Percentiles rank a stretch among this genome's conserved stretches.
Conservation (phyloP, 2,797 vertebrate genomes). For the Parambassis ranga region DNA sequence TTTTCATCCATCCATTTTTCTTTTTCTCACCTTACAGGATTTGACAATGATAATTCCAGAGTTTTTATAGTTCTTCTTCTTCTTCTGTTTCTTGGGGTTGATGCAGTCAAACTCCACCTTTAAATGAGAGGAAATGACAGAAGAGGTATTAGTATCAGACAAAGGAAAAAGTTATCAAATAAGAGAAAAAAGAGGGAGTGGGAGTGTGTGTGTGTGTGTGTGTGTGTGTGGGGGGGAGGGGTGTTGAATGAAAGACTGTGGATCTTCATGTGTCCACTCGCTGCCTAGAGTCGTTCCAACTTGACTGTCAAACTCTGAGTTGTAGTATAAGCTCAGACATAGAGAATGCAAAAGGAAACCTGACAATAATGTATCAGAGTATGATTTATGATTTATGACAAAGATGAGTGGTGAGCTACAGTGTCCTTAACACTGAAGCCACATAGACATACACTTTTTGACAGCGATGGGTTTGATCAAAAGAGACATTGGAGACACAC, state of each 20-base stretch:
- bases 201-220: too few relatives aligned
- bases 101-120: constrained; percentile 99
- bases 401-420: background rate
- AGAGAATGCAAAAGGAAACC: too few relatives aligned
- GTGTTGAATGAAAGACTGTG: background rate
- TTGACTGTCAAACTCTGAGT: constrained; percentile 6
- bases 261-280: constrained; percentile 6
- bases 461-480: constrained; percentile 6
- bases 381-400: background rate
- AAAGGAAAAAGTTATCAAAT: background rate
- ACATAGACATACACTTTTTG: background rate
- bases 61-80: constrained; percentile 97
- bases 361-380: background rate
- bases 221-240: constrained; percentile 1
- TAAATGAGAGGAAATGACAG: background rate
- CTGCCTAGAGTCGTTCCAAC: background rate
- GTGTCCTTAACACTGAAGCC: background rate
- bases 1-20: background rate
- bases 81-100: constrained; percentile 98
- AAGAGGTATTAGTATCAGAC: background rate
- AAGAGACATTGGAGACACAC: background rate
- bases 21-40: constrained; percentile 89
- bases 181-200: background rate
- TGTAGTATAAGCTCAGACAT: background rate
- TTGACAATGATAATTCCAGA: constrained; percentile 93